These are phyloP conservation scores for Philereme vetulata DNA, from an alignment of 2,888 invertebrate species.

Conservation along the genomic window DNA sequence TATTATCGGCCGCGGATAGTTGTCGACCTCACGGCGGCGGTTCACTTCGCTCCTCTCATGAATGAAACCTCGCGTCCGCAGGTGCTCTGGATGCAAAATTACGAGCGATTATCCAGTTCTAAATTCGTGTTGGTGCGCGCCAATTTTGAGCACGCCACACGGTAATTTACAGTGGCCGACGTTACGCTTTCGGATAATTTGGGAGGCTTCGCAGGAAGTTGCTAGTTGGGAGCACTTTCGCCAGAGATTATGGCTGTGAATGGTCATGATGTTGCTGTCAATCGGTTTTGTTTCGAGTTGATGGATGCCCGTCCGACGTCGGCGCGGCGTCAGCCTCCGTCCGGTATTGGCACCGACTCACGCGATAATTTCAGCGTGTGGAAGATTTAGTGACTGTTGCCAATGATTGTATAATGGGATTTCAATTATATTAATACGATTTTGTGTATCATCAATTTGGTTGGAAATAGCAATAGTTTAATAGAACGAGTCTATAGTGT, in stretches of 20 bases:
- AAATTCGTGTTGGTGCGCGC: slow-evolving; percentile 64
- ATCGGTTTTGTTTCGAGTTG: slow-evolving; percentile 49
- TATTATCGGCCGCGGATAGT: slow-evolving; percentile 77
- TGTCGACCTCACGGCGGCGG: slow-evolving; percentile 66
- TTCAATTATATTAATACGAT: slow-evolving; percentile 51
- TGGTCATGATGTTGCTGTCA: slow-evolving; percentile 51
- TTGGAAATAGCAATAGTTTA: neutral
- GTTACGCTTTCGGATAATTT: slow-evolving; percentile 65
- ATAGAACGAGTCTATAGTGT: too few relatives aligned
- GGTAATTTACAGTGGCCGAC: slow-evolving; percentile 74
- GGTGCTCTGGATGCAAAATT: slow-evolving; percentile 72
- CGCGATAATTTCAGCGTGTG: slow-evolving; percentile 71
- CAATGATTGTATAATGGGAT: slow-evolving; percentile 74
- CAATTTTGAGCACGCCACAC: slow-evolving; percentile 77
- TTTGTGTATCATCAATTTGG: slow-evolving; percentile 32
- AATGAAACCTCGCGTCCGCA: slow-evolving; percentile 76
- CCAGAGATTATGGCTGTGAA: slow-evolving; percentile 54
- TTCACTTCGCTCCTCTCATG: slow-evolving; percentile 67
- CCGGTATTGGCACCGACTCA: slow-evolving; percentile 71
- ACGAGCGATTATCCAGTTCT: slow-evolving; percentile 70
- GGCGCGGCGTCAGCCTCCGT: slow-evolving; percentile 57
- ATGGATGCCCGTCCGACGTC: slow-evolving; percentile 50
- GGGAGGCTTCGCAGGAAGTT: slow-evolving; percentile 70
- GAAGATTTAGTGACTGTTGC: slow-evolving; percentile 66
- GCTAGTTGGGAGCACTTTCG: slow-evolving; percentile 62